Percentiles rank a stretch among this genome's conserved stretches.
phyloP scores from a whole-genome alignment of 2,797 vertebrate genomes.

The Geotrypetes seraphini region DNA sequence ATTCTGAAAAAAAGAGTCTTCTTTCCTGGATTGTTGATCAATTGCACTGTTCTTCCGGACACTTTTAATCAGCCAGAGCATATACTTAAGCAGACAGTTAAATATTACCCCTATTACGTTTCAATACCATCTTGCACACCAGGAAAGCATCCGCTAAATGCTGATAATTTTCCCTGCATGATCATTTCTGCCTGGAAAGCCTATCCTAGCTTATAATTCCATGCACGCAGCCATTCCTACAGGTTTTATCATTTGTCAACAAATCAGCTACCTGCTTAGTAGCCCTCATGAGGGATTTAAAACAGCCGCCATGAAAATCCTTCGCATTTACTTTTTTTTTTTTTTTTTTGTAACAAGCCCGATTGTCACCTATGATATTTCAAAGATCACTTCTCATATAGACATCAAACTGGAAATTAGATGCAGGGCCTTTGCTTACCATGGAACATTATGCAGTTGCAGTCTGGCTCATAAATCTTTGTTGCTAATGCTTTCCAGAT shows the following conservation, averaged over 20 bases:
- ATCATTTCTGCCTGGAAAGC: slow-evolving; percentile 33
- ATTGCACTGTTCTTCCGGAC: slow-evolving; percentile 26
- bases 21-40: slow-evolving; percentile 22
- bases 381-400: slow-evolving; percentile 63
- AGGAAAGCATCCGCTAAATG: slow-evolving; percentile 42
- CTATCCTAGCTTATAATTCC: slow-evolving; percentile 41
- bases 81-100: slow-evolving; percentile 22
- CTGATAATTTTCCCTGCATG: slow-evolving; percentile 38
- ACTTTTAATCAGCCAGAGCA: slow-evolving; percentile 28
- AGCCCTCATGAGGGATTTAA: slow-evolving; percentile 55
- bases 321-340: slow-evolving; percentile 51
- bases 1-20: slow-evolving; percentile 16
- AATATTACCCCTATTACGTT: slow-evolving; percentile 29
- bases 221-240: slow-evolving; percentile 42
- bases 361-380: slow-evolving; percentile 69
- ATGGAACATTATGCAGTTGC: slow-evolving; percentile 75
- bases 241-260: slow-evolving; percentile 62
- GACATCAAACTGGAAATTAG: slow-evolving; percentile 68
- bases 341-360: slow-evolving; percentile 62
- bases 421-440: slow-evolving; percentile 62
- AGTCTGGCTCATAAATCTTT: slow-evolving; percentile 83
- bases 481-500: slow-evolving; percentile 85
- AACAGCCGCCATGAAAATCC: slow-evolving; percentile 53
- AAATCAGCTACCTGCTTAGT: slow-evolving; percentile 60
- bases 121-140: slow-evolving; percentile 24